phyloP scores from a whole-genome alignment of 2,888 invertebrate species.

The Drosophila mayaguana region DNA sequence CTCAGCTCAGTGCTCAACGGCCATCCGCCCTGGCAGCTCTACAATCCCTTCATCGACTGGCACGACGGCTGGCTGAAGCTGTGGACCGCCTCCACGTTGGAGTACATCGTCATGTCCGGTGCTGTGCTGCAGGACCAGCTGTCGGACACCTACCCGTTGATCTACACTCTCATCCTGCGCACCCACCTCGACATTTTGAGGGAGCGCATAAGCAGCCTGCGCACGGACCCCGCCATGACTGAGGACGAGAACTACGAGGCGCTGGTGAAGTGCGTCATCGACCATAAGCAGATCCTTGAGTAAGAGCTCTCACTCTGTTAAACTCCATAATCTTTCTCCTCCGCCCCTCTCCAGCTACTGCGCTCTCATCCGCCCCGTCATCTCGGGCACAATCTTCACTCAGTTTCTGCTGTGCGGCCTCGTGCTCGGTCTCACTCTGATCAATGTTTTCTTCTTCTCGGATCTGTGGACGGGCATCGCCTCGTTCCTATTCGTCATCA shows the following conservation, averaged over 20 bases:
- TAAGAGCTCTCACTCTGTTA: constrained; percentile 14
- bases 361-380: constrained; percentile 62
- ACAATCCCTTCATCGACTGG: constrained; percentile 74
- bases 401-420: constrained; percentile 72
- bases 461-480: constrained; percentile 64
- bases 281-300: constrained; percentile 75
- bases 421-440: constrained; percentile 65
- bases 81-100: constrained; percentile 55
- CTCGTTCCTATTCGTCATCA: constrained; percentile 53
- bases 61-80: constrained; percentile 45
- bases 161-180: constrained; percentile 65
- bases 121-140: constrained; percentile 70
- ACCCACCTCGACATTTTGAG: constrained; percentile 64
- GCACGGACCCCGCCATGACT: constrained; percentile 41
- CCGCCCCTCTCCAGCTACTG: constrained; percentile 44
- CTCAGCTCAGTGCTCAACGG: constrained; percentile 59
- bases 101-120: constrained; percentile 62
- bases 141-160: constrained; percentile 62
- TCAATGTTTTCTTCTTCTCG: constrained; percentile 69
- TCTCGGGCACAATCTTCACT: constrained; percentile 73
- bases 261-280: constrained; percentile 66
- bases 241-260: constrained; percentile 66
- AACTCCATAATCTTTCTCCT: not conserved
- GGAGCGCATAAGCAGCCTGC: constrained; percentile 58
- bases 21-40: constrained; percentile 71